Base-by-base conservation (phyloP, 2,888 invertebrate species). In the Anthrax anthrax region DNA sequence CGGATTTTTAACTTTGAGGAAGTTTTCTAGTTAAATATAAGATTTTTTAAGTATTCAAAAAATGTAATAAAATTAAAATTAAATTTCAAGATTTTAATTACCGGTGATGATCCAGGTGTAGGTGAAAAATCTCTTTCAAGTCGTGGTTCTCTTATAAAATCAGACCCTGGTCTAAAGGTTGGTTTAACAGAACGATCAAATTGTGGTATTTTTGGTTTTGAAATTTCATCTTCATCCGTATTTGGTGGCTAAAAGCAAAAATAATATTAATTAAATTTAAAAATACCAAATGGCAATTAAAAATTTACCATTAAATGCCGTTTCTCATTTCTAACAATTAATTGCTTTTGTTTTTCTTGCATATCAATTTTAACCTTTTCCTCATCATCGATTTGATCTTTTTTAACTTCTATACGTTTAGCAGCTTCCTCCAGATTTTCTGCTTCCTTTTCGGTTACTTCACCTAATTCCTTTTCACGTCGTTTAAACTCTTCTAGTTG, bases 131-230 rank as follows among this genome's bases (percentile, higher is more conserved):
- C 77, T 16, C 79, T 57, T 48, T 67, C 69, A 10, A 60, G 51
- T 37, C 60, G 51, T 38, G 41, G 43, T 38, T 61, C 61, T 44
- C 23, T 14, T n/a, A 70, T 65, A 52, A 58, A 58, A 23, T 63
- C 57, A 12, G 65, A 61, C 51, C 63, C 58, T 54, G 4, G 23
- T 47, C 65, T 67, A 29, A 52, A 47, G 1, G 58, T 48, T 1
- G 80, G 80, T 58, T 81, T 81, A 9, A 72, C 70, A 51, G 72
- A 72, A 48, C 81, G 73, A 69, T 81, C 80, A 63, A 80, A 74
- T 27, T 64, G 59, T 1, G 80, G 80, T 18, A 63, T 54, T 34
- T 60, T 53, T 1, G 59, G 52, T 50, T 71, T 71, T 8, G 70
- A 69, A 37, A 70, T 70, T 4, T 69, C 70, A 18, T 55, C 54